Evolutionary conservation across 2,888 invertebrate species (phyloP).

Genomic region (Noctuana brunneofusca): DNA sequence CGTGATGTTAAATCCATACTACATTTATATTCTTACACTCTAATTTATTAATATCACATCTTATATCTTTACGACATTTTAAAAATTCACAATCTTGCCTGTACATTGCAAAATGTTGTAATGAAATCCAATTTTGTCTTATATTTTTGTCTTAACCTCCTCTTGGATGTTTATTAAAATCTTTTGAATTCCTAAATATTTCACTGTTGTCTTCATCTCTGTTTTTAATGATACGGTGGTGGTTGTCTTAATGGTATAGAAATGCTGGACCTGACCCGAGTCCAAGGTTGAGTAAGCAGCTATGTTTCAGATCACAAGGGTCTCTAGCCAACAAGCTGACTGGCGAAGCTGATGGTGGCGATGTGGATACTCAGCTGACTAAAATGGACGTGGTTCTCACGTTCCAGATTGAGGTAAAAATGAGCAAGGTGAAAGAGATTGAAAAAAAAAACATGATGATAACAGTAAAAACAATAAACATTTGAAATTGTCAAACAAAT

Average conservation of each 20-base stretch:
- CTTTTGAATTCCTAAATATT: no score
- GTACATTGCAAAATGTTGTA: background rate
- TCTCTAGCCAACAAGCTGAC: conserved; percentile 95
- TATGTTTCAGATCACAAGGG: conserved; percentile 92
- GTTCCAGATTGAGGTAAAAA: conserved; percentile 95
- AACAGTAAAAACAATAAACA: no score
- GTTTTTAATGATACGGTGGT: conserved; percentile 41
- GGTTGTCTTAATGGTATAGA: conserved; percentile 63
- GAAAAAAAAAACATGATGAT: background rate
- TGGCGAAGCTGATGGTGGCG: conserved; percentile 97
- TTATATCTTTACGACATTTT: background rate
- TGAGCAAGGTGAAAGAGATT: background rate
- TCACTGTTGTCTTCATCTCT: conserved; percentile 15
- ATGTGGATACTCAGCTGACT: conserved; percentile 96
- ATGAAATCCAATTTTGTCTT: background rate
- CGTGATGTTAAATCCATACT: background rate
- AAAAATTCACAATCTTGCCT: background rate
- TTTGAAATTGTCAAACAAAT: no score
- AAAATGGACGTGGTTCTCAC: conserved; percentile 99
- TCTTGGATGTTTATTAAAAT: background rate
- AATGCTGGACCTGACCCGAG: conserved; percentile 81
- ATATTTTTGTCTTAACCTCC: background rate
- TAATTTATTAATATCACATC: background rate
- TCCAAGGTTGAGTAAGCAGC: conserved; percentile 84
- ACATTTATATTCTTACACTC: background rate